Evolutionary conservation across 2,113 vertebrate species (phyloP), one percentile per base, ranked within the genome.

Genomic region (Taxidea taxus): DNA sequence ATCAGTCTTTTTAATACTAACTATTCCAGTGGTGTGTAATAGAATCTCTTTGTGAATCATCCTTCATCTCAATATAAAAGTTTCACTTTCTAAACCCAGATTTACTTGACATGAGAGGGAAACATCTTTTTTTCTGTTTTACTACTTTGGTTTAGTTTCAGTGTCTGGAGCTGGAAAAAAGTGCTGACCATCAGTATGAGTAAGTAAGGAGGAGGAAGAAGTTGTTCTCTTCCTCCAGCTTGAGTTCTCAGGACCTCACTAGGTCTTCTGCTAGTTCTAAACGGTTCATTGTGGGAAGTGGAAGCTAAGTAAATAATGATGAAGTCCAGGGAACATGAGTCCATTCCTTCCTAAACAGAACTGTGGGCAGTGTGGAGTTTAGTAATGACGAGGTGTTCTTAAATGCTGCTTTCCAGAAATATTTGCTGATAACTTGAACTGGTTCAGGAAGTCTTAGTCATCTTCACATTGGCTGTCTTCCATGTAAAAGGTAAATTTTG

Each of bases 281-380:
- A 75, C 31, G 13, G 47, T 88, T 95, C 64, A 31, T 87, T 90
- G 42, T 87, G 84, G 75, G 90, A 94, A 81, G 2, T 49, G 47
- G 90, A 96, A 90, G 60, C 92, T 97, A 96, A 97, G 68, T 93
- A 91, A 91, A 60, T 96, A 93, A 80, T 88, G 95, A 93, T 60
- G 60, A 75, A 82, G n/a, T 92, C 51, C 80, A 62, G 62, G 39
- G 72, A 97, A 95, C 81, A 51, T 64, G 77, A 96, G 77, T 39
- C 49, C 31, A 4, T 88, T 88, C 82, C 86, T 94, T 97, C 85
- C 51, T 94, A 96, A 74, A 77, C 58, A 94, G 58, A 20, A 25
- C n/a, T 70, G 47, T 88, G 51, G 42, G 31, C 88, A 75, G n/a
- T 49, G 10, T 64, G 27, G 80, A 95, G 37, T 47, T 93, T 14